Percentiles rank a stretch among this genome's conserved stretches.
phyloP scores from a whole-genome alignment of 2,113 vertebrate genomes.

The Abramis brama region DNA sequence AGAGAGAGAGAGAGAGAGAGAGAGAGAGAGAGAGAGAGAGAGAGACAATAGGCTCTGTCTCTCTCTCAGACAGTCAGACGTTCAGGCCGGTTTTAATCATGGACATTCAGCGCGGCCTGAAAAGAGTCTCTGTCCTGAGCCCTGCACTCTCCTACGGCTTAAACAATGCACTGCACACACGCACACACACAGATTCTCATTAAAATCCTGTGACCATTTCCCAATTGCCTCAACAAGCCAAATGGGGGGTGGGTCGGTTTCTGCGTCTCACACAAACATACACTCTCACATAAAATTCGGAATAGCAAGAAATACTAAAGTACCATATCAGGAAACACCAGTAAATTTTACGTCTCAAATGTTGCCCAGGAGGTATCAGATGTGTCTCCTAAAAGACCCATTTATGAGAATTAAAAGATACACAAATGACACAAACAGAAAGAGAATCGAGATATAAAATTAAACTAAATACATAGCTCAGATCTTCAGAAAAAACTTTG shows the following conservation, averaged over 20 bases:
- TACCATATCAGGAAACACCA: neutral
- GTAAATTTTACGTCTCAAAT: neutral
- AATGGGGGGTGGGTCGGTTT: neutral
- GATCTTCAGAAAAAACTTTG: neutral
- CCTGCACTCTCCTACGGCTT: slow-evolving; percentile 32
- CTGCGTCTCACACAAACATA: neutral
- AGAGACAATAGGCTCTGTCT: slow-evolving; percentile 44
- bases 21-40: slow-evolving; percentile 14
- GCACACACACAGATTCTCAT: slow-evolving; percentile 46
- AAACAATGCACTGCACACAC: slow-evolving; percentile 49
- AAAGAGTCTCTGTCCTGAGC: slow-evolving; percentile 55
- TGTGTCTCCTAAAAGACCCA: neutral
- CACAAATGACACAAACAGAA: neutral
- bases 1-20: slow-evolving; percentile 10
- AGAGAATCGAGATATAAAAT: neutral
- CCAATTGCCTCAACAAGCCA: slow-evolving; percentile 26
- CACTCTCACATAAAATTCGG: neutral
- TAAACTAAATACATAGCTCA: neutral
- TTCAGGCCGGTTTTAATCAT: slow-evolving; percentile 57
- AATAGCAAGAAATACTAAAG: neutral
- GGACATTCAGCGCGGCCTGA: slow-evolving; percentile 52
- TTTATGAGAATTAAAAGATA: neutral
- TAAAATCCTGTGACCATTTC: slow-evolving; percentile 49
- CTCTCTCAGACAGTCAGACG: slow-evolving; percentile 46
- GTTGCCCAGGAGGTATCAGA: neutral